Conservation (phyloP, 2,797 vertebrate genomes). For the Austrolebias charrua region DNA sequence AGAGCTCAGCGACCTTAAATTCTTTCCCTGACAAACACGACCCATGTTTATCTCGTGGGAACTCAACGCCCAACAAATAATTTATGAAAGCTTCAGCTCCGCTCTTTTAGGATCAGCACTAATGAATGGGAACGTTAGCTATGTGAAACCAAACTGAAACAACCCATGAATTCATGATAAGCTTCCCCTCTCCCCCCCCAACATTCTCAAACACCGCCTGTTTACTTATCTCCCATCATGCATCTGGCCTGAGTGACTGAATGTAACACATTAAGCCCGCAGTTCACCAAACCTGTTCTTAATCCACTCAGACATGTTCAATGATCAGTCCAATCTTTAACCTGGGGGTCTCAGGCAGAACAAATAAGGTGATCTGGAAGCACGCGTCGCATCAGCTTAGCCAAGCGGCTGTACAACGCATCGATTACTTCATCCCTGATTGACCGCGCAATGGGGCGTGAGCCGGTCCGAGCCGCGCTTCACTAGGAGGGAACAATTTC, state of each 20-base stretch:
- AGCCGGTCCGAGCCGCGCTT: slow-evolving; percentile 60
- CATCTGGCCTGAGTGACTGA: slow-evolving; percentile 45
- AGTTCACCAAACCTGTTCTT: slow-evolving; percentile 67
- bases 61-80: neutral
- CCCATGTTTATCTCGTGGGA: neutral
- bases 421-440: slow-evolving; percentile 71
- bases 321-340: slow-evolving; percentile 76
- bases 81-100: slow-evolving; percentile 10
- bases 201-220: slow-evolving; percentile 58
- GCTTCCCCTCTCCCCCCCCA: neutral
- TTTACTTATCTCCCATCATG: slow-evolving; percentile 67
- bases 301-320: slow-evolving; percentile 71
- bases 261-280: slow-evolving; percentile 75
- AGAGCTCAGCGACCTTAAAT: too few species aligned
- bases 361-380: slow-evolving; percentile 69
- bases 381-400: slow-evolving; percentile 70
- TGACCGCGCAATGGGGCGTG: slow-evolving; percentile 66
- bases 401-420: slow-evolving; percentile 55
- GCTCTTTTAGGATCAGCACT: slow-evolving; percentile 35
- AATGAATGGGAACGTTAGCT: slow-evolving; percentile 27
- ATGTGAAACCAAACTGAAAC: slow-evolving; percentile 16
- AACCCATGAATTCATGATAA: slow-evolving; percentile 13
- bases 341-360: slow-evolving; percentile 70
- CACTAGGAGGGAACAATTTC: slow-evolving; percentile 24
- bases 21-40: too few species aligned